Evolutionary conservation across 2,888 invertebrate species (phyloP), one percentile per base, ranked within the genome.

Genomic region (Drosophila testacea): DNA sequence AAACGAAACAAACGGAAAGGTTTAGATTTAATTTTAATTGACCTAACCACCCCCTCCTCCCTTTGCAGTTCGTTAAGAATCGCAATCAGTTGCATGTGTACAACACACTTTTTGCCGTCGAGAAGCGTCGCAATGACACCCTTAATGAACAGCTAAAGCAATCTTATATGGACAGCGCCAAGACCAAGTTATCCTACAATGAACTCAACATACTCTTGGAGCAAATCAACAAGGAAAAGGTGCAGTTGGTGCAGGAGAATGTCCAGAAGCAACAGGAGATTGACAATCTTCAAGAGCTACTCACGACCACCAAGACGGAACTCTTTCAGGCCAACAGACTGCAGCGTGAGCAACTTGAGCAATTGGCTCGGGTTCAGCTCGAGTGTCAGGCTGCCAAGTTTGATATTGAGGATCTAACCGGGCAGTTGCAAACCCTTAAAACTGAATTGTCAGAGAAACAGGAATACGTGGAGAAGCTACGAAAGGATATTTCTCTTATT

Each of bases 61-160:
- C n/a, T 32, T 7, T 16, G 0, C 30, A 92, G 92, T 79, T 86
- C n/a, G 81, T 89, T 0, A 92, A 92, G 64, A 79, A 79, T 3
- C 92, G 91, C 65, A 92, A 90, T 62, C 91, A 92, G 59, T 67
- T 92, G 61, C 92, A 92, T 56, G 91, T 92, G 3, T 86, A 90
- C 16, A 92, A 90, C 32, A 86, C 91, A 0, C 82, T 92, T 0
- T 92, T 91, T 36, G 88, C 89, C 0, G 88, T 90, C 30, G 92
- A 92, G 63, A 90, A 92, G 55, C 91, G 90, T 44, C 90, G 88
- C 32, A 92, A 91, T 50, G 90, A 90, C 10, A 87, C 91, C 0
- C 65, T 92, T 0, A 91, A 80, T 38, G 77, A 73, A 3, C 89
- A 90, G 36, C 61, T 92, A 0, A 84, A 83, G 38, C 81, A 77